A percentile compares a stretch with the other conserved stretches of the same genome.
Conservation (phyloP, 2,113 vertebrate genomes). For the Myiagra hebetior region DNA sequence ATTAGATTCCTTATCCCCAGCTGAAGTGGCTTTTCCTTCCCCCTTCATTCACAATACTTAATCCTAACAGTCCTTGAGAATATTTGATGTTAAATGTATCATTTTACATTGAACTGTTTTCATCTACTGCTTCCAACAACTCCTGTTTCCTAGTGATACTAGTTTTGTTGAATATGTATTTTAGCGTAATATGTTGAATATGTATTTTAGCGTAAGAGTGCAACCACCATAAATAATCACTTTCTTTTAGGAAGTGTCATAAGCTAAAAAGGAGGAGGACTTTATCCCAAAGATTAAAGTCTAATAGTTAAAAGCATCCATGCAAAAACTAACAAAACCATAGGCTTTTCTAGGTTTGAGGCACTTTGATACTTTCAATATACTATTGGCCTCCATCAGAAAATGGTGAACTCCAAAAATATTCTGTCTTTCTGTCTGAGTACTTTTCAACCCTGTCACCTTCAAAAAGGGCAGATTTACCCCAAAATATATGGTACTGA, state of each 20-base stretch:
- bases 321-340: neutral
- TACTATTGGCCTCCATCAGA: neutral
- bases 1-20: conserved; percentile 68
- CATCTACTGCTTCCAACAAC: conserved; percentile 23
- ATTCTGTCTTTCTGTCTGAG: neutral
- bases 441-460: neutral
- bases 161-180: neutral
- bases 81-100: conserved; percentile 73
- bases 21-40: conserved; percentile 69
- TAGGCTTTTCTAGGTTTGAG: neutral
- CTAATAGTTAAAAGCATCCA: neutral
- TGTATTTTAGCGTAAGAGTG: neutral
- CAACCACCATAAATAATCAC: neutral
- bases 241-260: neutral
- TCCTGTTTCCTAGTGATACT: conserved; percentile 35
- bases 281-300: neutral
- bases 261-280: neutral
- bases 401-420: neutral
- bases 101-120: conserved; percentile 46
- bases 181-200: neutral
- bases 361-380: neutral
- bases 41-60: conserved; percentile 73
- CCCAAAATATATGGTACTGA: neutral
- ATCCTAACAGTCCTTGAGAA: conserved; percentile 73
- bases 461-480: neutral